Percentiles rank a stretch among this genome's conserved stretches.
Evolutionary conservation across 2,797 vertebrate genomes (phyloP).

Genomic region (Brotogeris chrysoptera): DNA sequence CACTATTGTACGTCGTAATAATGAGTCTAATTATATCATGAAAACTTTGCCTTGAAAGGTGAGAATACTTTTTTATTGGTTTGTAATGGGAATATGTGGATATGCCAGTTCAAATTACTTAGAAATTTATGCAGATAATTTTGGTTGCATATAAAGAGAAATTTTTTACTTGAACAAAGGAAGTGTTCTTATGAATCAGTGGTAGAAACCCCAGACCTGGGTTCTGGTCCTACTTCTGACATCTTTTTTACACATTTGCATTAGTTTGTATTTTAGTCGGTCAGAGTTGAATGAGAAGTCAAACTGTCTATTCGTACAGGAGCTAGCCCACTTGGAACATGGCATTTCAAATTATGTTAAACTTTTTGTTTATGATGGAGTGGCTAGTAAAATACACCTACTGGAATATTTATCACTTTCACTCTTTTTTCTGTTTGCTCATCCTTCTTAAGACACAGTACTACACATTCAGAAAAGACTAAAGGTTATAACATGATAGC

Average conservation of each 20-base stretch:
- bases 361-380: not conserved
- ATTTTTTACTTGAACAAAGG: slow-evolving; percentile 52
- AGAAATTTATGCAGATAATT: slow-evolving; percentile 15
- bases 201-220: slow-evolving; percentile 36
- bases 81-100: slow-evolving; percentile 20
- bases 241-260: slow-evolving; percentile 49
- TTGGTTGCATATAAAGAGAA: slow-evolving; percentile 4
- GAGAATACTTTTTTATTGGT: slow-evolving; percentile 41
- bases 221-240: slow-evolving; percentile 52
- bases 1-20: not conserved
- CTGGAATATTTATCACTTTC: not conserved
- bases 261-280: slow-evolving; percentile 38
- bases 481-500: not conserved
- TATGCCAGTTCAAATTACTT: not conserved
- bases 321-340: not conserved
- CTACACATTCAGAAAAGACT: not conserved
- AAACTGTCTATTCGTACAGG: slow-evolving; percentile 21
- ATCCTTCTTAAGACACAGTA: not conserved
- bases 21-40: not conserved
- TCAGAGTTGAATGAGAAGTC: not conserved
- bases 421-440: not conserved
- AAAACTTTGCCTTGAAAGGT: slow-evolving; percentile 27
- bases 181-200: slow-evolving; percentile 58
- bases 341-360: not conserved
- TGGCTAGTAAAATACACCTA: not conserved